Percentiles rank a stretch among this genome's conserved stretches.
Conservation (phyloP, 2,888 invertebrate genomes). For the Zonitis immaculata region DNA sequence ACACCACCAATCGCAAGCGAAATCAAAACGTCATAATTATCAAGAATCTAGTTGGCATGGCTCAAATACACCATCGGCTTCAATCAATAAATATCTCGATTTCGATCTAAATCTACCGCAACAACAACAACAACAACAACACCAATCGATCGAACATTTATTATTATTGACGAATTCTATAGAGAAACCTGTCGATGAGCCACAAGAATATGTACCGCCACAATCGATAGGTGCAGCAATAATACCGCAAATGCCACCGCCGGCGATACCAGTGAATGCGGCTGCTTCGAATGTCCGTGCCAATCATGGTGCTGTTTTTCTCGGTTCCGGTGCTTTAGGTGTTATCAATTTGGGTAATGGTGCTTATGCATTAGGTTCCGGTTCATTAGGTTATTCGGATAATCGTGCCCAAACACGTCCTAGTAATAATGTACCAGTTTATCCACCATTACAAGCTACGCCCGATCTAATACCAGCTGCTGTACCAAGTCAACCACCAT, state of each 20-base stretch:
- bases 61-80: background rate
- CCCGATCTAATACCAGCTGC: constrained; percentile 40
- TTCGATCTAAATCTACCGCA: constrained; percentile 6
- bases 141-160: background rate
- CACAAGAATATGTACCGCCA: constrained; percentile 33
- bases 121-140: background rate
- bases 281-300: constrained; percentile 35
- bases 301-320: constrained; percentile 36
- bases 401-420: constrained; percentile 33
- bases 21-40: constrained; percentile 18
- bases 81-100: background rate
- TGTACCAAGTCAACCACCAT: constrained; percentile 24
- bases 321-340: constrained; percentile 44
- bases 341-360: constrained; percentile 43
- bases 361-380: constrained; percentile 43
- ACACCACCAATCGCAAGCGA: no score
- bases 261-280: constrained; percentile 38
- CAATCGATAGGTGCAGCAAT: constrained; percentile 35
- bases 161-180: constrained; percentile 35
- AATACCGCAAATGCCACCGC: constrained; percentile 34
- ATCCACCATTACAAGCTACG: constrained; percentile 34
- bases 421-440: constrained; percentile 29
- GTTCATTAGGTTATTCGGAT: constrained; percentile 42
- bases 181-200: constrained; percentile 38
- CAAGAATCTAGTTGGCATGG: background rate